Evolutionary conservation across 2,797 vertebrate genomes (phyloP), one percentile per base, ranked within the genome.

Genomic region (Eleutherodactylus coqui): DNA sequence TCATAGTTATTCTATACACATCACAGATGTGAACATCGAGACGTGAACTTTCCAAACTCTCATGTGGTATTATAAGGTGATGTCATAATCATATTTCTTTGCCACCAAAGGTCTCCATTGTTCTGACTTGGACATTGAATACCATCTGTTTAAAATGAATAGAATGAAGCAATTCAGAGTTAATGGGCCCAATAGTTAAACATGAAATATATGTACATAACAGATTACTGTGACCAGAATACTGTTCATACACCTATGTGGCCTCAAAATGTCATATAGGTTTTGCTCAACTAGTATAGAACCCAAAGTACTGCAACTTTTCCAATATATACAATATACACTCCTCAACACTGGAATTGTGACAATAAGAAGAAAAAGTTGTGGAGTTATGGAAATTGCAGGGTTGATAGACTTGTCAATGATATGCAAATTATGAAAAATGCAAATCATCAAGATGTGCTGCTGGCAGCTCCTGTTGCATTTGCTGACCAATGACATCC

Each of bases 1-100:
- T 79, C 38, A 69, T 69, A 60, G n/a, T 85, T 80, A 53, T 62
- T 49, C 67, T 27, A 27, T 13, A 72, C 69, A 72, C 67, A 70
- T 24, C 67, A 41, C 69, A 72, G 69, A 72, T 43, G 69, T 72
- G 41, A 72, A 70, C 19, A 70, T 24, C 41, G 17, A 13, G 64
- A 69, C 21, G 64, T 69, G 3, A 70, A 41, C 67, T 41, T 70
- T 41, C 69, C 10, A 72, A 45, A n/a, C 6, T 34, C 13, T 45
- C 41, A 43, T 72, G 69, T 43, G 24, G 21, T 72, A 72, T 72
- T 72, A n/a, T 45, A 72, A 41, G 69, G 69, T 72, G 69, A 72
- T 72, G 69, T 45, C 69, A 45, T 45, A 72, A 45, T 72, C 41
- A 43, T 72, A 24, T 72, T 72, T 43, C 69, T 45, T 43, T 72